These are phyloP conservation scores for Isoperla grammatica DNA, from an alignment of 2,888 invertebrate genomes.

Conservation along the genomic window DNA sequence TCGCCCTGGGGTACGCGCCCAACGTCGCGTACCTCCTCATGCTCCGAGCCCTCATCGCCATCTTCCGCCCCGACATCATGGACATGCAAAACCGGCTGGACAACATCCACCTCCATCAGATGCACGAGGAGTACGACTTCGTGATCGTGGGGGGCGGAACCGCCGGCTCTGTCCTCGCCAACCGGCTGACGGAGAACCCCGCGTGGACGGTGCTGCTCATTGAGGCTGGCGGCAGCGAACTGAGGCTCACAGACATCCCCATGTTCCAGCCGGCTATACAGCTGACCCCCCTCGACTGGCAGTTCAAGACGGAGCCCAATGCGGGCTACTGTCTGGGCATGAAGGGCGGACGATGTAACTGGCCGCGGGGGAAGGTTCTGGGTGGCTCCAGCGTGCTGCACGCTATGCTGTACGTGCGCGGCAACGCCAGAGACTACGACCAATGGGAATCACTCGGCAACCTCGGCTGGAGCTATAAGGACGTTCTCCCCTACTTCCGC, in stretches of 20 bases:
- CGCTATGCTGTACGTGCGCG: constrained; percentile 85
- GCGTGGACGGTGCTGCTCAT: constrained; percentile 67
- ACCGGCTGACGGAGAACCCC: constrained; percentile 64
- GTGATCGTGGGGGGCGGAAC: constrained; percentile 77
- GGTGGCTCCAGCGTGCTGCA: constrained; percentile 78
- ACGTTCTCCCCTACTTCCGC: constrained; percentile 68
- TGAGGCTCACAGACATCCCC: constrained; percentile 65
- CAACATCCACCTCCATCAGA: constrained; percentile 45
- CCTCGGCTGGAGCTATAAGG: constrained; percentile 69
- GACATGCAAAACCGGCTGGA: constrained; percentile 53
- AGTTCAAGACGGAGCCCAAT: constrained; percentile 70
- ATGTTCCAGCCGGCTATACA: constrained; percentile 65
- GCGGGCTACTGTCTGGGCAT: constrained; percentile 56
- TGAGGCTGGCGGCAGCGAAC: constrained; percentile 75
- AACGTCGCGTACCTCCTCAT: constrained; percentile 59
- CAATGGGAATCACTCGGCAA: constrained; percentile 74
- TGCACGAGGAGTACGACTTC: constrained; percentile 66
- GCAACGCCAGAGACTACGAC: constrained; percentile 79
- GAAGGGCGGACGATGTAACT: constrained; percentile 41
- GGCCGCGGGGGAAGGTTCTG: constrained; percentile 72
- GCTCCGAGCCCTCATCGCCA: constrained; percentile 57
- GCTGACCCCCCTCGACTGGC: constrained; percentile 72
- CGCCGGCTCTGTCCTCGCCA: constrained; percentile 60
- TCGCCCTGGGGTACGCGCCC: constrained; percentile 58
- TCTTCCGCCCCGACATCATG: constrained; percentile 65